A percentile compares a stretch with the other conserved stretches of the same genome.
phyloP scores from a whole-genome alignment of 2,113 vertebrate genomes.

The Todiramphus chloris region DNA sequence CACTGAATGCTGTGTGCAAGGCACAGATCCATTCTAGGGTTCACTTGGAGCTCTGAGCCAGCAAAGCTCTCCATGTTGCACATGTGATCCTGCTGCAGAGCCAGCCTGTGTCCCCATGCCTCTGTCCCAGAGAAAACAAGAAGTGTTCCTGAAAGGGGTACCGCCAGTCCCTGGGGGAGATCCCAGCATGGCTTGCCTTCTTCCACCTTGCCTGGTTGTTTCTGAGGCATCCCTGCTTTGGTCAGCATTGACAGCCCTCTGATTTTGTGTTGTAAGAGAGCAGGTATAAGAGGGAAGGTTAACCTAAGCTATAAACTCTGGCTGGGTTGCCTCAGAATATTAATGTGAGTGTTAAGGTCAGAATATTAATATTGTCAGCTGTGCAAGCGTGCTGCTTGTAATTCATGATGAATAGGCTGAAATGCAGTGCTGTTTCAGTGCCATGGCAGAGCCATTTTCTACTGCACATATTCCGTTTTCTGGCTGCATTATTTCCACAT shows the following conservation, averaged over 20 bases:
- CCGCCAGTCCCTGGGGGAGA: neutral
- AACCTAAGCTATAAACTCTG: neutral
- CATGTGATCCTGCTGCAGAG: neutral
- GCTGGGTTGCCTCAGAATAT: neutral
- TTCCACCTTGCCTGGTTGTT: neutral
- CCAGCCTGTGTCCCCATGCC: neutral
- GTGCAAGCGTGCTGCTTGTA: neutral
- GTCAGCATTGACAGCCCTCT: neutral
- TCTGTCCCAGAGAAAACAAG: neutral
- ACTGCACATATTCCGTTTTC: neutral
- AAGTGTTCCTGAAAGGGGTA: neutral
- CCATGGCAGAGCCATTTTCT: neutral
- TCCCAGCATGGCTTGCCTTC: neutral
- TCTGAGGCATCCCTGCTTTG: rapidly evolving
- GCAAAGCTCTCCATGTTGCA: neutral
- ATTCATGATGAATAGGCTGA: neutral
- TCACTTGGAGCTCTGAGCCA: neutral
- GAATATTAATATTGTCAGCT: conserved; percentile 5
- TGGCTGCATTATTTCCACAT: neutral
- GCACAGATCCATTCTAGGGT: neutral
- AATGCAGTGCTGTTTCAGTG: neutral
- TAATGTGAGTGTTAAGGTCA: neutral
- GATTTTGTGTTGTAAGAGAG: neutral
- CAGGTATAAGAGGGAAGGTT: neutral
- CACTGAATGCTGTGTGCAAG: neutral